Evolutionary conservation across 2,888 invertebrate species (phyloP).

Genomic region (Willowsia nigromaculata): DNA sequence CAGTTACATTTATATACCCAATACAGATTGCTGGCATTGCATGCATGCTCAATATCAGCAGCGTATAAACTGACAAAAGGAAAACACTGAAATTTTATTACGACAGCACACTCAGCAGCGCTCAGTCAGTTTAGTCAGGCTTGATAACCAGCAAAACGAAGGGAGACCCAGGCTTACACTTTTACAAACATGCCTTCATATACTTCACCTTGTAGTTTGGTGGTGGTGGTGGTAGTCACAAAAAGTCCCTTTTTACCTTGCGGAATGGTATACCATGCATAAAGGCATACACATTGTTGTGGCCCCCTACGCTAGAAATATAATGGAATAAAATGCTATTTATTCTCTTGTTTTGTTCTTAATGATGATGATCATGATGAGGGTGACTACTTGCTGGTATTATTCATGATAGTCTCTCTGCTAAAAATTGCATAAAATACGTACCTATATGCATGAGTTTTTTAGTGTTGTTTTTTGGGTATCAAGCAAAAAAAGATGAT

Average conservation of each 20-base stretch:
- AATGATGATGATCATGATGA: slow-evolving; percentile 22
- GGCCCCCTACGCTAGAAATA: slow-evolving; percentile 23
- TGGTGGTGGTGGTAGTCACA: not conserved
- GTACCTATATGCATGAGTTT: not conserved
- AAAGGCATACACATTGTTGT: not conserved
- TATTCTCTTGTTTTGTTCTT: not conserved
- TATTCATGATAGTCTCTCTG: not conserved
- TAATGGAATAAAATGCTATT: not conserved
- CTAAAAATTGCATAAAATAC: not conserved
- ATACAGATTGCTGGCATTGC: not conserved
- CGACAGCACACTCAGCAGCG: not conserved
- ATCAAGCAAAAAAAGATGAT: slow-evolving; percentile 26
- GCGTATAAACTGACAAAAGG: slow-evolving; percentile 7
- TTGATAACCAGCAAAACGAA: slow-evolving; percentile 6
- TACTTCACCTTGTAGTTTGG: not conserved
- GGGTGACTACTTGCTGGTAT: not conserved
- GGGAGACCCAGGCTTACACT: slow-evolving; percentile 11
- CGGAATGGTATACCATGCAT: not conserved
- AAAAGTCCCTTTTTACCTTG: not conserved
- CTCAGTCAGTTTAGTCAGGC: not conserved
- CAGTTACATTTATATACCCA: not conserved
- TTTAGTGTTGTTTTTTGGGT: slow-evolving; percentile 8
- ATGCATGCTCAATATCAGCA: not conserved
- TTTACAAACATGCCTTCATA: not conserved
- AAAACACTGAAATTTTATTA: slow-evolving; percentile 37